Percentiles rank a stretch among this genome's conserved stretches.
phyloP scores from a whole-genome alignment of 2,888 invertebrate genomes.

The Amiota minor region DNA sequence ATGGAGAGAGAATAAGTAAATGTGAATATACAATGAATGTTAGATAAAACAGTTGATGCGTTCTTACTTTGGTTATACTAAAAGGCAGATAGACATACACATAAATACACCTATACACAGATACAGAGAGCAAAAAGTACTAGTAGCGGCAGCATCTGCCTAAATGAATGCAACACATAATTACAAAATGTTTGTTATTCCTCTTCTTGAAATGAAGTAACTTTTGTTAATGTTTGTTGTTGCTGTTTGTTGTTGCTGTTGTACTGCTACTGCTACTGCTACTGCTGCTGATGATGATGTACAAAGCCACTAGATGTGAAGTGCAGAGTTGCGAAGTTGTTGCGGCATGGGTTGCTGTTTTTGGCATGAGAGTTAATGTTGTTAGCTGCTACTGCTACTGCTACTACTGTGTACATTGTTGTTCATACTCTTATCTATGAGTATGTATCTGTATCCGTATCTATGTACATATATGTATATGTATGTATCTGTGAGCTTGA shows the following conservation, averaged over 20 bases:
- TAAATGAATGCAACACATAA: conserved; percentile 64
- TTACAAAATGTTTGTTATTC: conserved; percentile 41
- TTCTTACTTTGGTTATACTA: neutral
- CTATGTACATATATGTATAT: conserved; percentile 5
- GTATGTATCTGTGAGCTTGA: conserved; percentile 22
- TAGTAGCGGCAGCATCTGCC: conserved; percentile 23
- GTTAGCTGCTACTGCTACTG: conserved; percentile 46
- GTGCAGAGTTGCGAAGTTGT: neutral
- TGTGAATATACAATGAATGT: no score
- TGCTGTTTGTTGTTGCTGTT: conserved; percentile 49
- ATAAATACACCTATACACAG: neutral
- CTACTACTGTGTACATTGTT: no score
- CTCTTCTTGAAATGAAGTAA: neutral
- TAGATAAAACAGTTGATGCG: no score
- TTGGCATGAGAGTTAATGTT: conserved; percentile 58
- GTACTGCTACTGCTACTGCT: conserved; percentile 20
- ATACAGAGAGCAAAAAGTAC: neutral
- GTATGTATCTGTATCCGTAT: conserved; percentile 24
- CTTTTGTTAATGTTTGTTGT: conserved; percentile 32
- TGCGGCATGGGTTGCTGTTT: neutral
- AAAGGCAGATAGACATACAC: conserved; percentile 37
- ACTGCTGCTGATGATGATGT: conserved; percentile 20
- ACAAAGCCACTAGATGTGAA: conserved; percentile 13
- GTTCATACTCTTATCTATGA: no score
- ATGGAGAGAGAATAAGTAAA: neutral